A percentile compares a stretch with the other conserved stretches of the same genome.
Conservation (phyloP, 2,888 invertebrate genomes). For the Barypeithes pellucidus region DNA sequence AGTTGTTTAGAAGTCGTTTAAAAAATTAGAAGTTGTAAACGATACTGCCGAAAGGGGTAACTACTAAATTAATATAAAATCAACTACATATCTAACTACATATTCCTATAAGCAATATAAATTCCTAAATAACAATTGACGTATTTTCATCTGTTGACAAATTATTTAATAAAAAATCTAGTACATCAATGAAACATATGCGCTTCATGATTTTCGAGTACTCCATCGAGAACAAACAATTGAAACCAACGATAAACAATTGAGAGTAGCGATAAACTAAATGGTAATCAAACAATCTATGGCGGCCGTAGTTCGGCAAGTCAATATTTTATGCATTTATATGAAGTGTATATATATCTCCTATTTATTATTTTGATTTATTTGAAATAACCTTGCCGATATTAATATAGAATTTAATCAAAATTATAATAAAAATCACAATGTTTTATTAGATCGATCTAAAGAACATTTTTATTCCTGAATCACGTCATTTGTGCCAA, state of each 20-base stretch:
- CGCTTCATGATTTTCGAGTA: conserved; percentile 42
- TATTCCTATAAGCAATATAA: background rate
- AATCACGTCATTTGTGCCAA: too few relatives aligned
- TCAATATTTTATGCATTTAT: conserved; percentile 30
- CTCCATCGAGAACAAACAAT: conserved; percentile 24
- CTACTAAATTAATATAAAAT: background rate
- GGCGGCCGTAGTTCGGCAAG: conserved; percentile 21
- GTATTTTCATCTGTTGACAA: conserved; percentile 35
- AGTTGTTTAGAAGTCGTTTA: background rate
- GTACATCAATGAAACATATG: conserved; percentile 38
- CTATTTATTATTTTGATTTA: conserved; percentile 25
- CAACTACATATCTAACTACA: too few relatives aligned
- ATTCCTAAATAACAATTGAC: conserved; percentile 25
- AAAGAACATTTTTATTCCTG: too few relatives aligned
- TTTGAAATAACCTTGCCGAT: background rate
- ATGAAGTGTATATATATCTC: conserved; percentile 8
- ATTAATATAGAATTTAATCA: background rate
- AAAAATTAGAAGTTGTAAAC: background rate
- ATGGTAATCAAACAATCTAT: conserved; percentile 44
- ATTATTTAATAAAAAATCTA: conserved; percentile 32
- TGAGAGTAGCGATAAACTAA: conserved; percentile 40
- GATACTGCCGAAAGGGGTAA: background rate
- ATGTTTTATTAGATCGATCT: too few relatives aligned
- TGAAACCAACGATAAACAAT: conserved; percentile 36
- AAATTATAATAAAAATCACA: too few relatives aligned